Base-by-base conservation (phyloP, 2,888 invertebrate genomes). In the Schizotus pectinicornis region DNA sequence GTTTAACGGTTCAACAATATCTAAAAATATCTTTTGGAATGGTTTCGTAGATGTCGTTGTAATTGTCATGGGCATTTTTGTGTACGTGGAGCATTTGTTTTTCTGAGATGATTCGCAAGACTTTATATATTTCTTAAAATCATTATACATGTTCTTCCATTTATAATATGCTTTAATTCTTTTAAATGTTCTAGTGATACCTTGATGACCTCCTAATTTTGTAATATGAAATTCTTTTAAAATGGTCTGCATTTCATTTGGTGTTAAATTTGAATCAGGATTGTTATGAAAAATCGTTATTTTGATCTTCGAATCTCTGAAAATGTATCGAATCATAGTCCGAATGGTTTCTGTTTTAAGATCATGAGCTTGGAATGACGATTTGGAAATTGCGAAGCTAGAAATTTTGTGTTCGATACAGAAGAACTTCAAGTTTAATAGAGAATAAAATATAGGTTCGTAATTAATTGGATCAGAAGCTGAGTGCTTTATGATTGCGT, bases 1-100 rank as follows among this genome's bases (percentile, higher is more conserved):
- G 1, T 70, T 63, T 51, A 77, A 51, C 1, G 74, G 75, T 7
- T 72, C 74, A 31, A 76, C 74, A 2, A 77, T 68, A 41, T 77
- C 76, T 7, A 76, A 11, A 2, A 67, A 61, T 6, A 74, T 53
- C 61, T 62, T 61, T 60, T 74, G 65, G 32, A 73, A 71, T 14
- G 74, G 67, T 55, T 61, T 62, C 8, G 48, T 55, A 3, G 68
- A 62, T 5, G 74, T 74, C 5, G 71, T 63, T 31, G 69, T 71
- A 11, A 71, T 64, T 60, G 67, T 64, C 67, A 75, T 67, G 1
- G 75, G 73, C 38, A n/a, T n/a, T n/a, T n/a, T n/a, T n/a, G n/a
- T n/a, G n/a, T n/a, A n/a, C n/a, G n/a, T n/a, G n/a, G n/a, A n/a
- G n/a, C n/a, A n/a, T 61, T 59, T 46, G 50, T 55, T 47, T 54